Evolutionary conservation across 2,113 vertebrate species (phyloP).

Genomic region (Cyanocitta stelleri): DNA sequence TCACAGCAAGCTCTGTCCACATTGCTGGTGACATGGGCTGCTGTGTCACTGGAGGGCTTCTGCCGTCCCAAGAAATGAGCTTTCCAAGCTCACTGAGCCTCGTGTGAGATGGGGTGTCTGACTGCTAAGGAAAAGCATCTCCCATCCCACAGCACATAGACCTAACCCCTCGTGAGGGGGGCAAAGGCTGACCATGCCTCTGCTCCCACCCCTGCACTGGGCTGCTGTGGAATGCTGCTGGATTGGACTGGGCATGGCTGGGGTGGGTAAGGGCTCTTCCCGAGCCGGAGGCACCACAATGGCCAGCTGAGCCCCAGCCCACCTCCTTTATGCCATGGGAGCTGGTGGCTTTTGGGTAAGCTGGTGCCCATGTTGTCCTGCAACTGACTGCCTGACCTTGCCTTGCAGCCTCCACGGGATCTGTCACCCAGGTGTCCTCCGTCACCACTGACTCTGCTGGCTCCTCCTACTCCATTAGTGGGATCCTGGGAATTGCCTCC

Average conservation of each 20-base stretch:
- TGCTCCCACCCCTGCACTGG: not conserved
- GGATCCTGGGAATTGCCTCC: constrained; percentile 93
- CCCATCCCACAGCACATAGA: fast-evolving
- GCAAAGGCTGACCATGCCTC: fast-evolving
- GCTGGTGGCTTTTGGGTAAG: too few relatives aligned
- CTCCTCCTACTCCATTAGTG: constrained; percentile 97
- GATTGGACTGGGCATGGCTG: not conserved
- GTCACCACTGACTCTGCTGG: constrained; percentile 92
- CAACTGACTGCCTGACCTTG: not conserved
- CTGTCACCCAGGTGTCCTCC: constrained; percentile 89
- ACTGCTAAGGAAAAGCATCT: not conserved
- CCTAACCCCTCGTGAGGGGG: fast-evolving
- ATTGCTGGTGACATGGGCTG: not conserved
- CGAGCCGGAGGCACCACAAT: fast-evolving
- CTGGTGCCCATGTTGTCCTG: fast-evolving
- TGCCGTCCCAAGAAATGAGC: not conserved
- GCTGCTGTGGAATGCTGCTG: too few relatives aligned
- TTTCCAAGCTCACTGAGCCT: not conserved
- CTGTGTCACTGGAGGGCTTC: not conserved
- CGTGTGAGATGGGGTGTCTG: fast-evolving
- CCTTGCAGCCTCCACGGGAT: constrained; percentile 85
- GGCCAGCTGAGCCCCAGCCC: not conserved
- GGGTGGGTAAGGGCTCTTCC: not conserved
- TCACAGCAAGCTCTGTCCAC: not conserved
- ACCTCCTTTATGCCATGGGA: fast-evolving